Conservation (phyloP, 2,113 vertebrate genomes). For the Hippocampus guttulatus region DNA sequence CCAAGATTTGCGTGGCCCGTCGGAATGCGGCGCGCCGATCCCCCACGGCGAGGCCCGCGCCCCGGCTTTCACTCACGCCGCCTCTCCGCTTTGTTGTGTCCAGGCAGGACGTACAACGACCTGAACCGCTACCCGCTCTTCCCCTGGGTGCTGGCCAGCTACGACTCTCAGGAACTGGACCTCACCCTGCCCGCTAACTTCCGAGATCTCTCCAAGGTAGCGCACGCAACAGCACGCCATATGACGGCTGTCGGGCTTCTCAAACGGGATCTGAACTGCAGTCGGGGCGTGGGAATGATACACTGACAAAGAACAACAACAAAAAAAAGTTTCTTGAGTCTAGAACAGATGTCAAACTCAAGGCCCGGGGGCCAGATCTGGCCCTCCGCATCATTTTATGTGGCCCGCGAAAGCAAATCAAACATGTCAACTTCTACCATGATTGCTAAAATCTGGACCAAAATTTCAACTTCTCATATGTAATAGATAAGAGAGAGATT, state of each 20-base stretch:
- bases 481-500: too few species aligned
- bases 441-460: too few species aligned
- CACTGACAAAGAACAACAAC: too few species aligned
- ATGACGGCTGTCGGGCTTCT: not conserved
- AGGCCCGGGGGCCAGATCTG: too few species aligned
- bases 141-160: conserved; percentile 97
- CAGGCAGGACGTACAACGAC: conserved; percentile 95
- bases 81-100: conserved; percentile 41
- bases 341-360: too few species aligned
- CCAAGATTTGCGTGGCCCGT: conserved; percentile 37
- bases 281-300: not conserved
- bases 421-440: too few species aligned
- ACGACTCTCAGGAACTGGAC: conserved; percentile 93
- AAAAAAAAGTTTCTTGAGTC: too few species aligned
- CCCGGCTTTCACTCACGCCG: conserved; percentile 13
- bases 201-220: conserved; percentile 98
- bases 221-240: not conserved
- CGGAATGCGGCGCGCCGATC: conserved; percentile 61
- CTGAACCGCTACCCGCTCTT: conserved; percentile 96
- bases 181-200: conserved; percentile 96
- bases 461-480: too few species aligned
- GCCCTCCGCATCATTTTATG: too few species aligned
- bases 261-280: not conserved
- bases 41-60: conserved; percentile 41
- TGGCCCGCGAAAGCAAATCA: too few species aligned